Base-by-base conservation (phyloP, 2,113 vertebrate genomes). In the Leptodactylus fuscus region DNA sequence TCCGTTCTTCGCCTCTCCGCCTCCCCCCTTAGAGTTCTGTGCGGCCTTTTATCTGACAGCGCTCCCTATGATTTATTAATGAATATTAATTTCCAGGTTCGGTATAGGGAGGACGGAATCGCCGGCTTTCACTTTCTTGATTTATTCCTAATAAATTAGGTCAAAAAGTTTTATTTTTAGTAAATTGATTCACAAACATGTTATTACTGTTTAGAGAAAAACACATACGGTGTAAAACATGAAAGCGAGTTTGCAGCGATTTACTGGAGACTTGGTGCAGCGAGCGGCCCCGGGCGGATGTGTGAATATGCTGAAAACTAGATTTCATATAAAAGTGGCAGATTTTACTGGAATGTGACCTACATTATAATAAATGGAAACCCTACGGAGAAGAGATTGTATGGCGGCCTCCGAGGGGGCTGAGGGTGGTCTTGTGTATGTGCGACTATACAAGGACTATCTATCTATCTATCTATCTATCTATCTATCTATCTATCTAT, bases 61-160 rank as follows among this genome's bases (percentile, higher is more conserved):
- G 29, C 2, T 20, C 24, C 13, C 1, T 9, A 34, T 67, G 62
- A 36, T 34, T 67, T 34, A 67, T 67, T 67, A 67, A 67, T 67
- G 62, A 67, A 34, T 67, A 67, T 67, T 67, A 67, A 67, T 67
- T 67, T 67, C 29, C 62, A 67, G 62, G 29, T 67, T 34, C 20
- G 32, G 15, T 16, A 20, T 2, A 32, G 62, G 18, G 29, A 67
- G 7, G 15, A 20, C 8, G 6, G 6, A 36, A 36, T 36, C 29
- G 1, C 62, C 8, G 1, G 32, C 62, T 67, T 48, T 16, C 0
- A 10, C 16, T 12, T 62, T 34, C 5, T 0, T 34, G 4, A 34
- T 67, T 16, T 67, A 67, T 34, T 67, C 29, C 15, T 34, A 67
- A 67, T 32, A 20, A 34, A 34, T 67, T 34, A 67, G 27, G 62